These are phyloP conservation scores for Ornithoptera alexandrae DNA, from an alignment of 2,888 invertebrate genomes.

Conservation along the genomic window DNA sequence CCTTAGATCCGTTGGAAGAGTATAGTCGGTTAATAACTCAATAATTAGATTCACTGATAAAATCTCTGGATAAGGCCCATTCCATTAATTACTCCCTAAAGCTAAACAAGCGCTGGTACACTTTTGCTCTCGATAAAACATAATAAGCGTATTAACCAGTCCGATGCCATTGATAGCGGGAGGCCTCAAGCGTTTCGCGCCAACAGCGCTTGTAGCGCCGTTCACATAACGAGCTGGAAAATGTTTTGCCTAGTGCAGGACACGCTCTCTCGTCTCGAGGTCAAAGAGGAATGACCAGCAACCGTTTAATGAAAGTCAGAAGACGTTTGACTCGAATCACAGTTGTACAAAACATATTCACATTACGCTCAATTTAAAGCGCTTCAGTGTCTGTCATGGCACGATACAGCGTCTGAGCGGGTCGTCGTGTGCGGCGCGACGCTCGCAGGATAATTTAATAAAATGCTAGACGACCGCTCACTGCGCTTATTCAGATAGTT, in stretches of 20 bases:
- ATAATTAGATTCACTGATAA: conserved; percentile 75
- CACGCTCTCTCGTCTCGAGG: conserved; percentile 54
- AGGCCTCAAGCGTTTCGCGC: conserved; percentile 63
- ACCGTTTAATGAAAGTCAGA: conserved; percentile 65
- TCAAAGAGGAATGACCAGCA: conserved; percentile 78
- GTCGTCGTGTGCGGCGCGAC: conserved; percentile 64
- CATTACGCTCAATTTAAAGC: conserved; percentile 77
- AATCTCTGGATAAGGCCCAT: conserved; percentile 72
- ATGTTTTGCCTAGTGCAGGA: conserved; percentile 44
- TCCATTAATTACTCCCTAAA: conserved; percentile 79
- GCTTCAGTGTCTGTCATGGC: conserved; percentile 56
- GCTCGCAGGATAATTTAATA: conserved; percentile 61
- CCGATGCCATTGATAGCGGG: conserved; percentile 71
- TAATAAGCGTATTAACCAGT: conserved; percentile 77
- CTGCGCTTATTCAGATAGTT: conserved; percentile 47
- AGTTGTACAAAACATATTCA: conserved; percentile 65
- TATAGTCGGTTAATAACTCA: conserved; percentile 60
- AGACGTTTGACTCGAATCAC: conserved; percentile 70
- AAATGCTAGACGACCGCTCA: conserved; percentile 42
- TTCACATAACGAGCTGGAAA: conserved; percentile 51
- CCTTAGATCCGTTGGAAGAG: conserved; percentile 37
- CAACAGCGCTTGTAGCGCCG: conserved; percentile 65
- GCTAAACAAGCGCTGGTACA: conserved; percentile 66
- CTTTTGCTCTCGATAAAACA: conserved; percentile 77
- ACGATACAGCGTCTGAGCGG: conserved; percentile 64